These are phyloP conservation scores for Elgaria multicarinata DNA, from an alignment of 2,113 vertebrate species.

Conservation along the genomic window DNA sequence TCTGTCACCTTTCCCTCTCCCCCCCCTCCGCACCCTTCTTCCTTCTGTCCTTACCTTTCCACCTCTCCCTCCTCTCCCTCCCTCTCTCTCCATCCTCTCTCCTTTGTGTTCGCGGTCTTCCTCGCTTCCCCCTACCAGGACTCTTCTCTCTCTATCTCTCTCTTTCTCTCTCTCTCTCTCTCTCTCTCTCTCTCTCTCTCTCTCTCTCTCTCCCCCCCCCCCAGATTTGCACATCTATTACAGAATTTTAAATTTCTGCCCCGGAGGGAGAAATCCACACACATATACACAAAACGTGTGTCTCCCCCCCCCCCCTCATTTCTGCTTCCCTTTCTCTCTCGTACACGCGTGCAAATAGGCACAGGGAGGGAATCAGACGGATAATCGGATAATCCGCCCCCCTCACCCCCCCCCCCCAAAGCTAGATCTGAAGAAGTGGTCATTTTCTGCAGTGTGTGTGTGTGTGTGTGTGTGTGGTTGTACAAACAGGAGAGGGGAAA, in stretches of 20 bases:
- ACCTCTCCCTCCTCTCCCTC: conserved; percentile 56
- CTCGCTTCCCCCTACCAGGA: too few species aligned
- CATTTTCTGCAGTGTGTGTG: conserved; percentile 13
- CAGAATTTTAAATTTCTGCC: background rate
- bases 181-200: too few species aligned
- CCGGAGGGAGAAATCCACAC: background rate
- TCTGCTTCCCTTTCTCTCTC: rapidly evolving
- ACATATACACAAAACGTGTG: background rate
- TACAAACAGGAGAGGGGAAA: conserved; percentile 25
- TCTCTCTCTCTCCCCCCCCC: too few species aligned
- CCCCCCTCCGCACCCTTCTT: conserved; percentile 64
- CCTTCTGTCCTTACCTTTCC: conserved; percentile 61
- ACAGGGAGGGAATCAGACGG: background rate
- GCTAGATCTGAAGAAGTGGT: conserved; percentile 52
- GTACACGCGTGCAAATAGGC: background rate
- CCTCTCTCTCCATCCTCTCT: background rate
- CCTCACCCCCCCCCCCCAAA: conserved; percentile 9
- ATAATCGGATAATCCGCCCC: conserved; percentile 33
- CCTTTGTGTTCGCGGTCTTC: background rate
- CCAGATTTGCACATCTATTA: background rate
- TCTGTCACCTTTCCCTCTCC: conserved; percentile 49
- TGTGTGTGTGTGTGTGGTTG: background rate
- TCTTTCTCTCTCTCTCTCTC: too few species aligned
- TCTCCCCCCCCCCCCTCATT: background rate
- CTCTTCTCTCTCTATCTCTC: background rate